phyloP scores from a whole-genome alignment of 1,140 invertebrate species.

The Zaprionus taronus region DNA sequence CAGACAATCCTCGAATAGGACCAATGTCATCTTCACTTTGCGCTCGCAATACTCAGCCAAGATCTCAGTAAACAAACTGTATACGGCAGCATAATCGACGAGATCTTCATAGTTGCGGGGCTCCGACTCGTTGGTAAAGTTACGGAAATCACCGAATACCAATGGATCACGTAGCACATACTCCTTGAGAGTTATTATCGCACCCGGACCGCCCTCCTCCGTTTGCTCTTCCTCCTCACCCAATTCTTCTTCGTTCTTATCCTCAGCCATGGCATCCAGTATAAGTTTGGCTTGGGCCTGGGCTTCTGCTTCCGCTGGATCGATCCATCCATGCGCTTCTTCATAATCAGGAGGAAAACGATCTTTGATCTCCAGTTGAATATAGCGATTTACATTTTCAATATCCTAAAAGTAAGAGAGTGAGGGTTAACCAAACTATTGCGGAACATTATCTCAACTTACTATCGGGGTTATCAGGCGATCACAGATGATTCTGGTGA shows the following conservation, averaged over 20 bases:
- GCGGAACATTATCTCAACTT: conserved; percentile 20
- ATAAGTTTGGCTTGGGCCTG: conserved; percentile 63
- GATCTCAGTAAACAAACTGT: conserved; percentile 94
- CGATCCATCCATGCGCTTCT: conserved; percentile 68
- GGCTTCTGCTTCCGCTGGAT: conserved; percentile 55
- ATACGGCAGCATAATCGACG: conserved; percentile 94
- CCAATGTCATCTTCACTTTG: conserved; percentile 89
- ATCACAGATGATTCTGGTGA: conserved; percentile 93
- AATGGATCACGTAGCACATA: conserved; percentile 90
- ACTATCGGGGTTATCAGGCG: conserved; percentile 88
- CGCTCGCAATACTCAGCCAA: conserved; percentile 93
- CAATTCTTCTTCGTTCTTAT: conserved; percentile 37
- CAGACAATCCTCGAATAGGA: conserved; percentile 95
- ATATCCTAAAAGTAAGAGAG: conserved; percentile 57
- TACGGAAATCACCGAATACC: conserved; percentile 94
- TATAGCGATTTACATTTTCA: conserved; percentile 74
- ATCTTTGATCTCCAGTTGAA: conserved; percentile 85
- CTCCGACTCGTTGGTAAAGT: conserved; percentile 91
- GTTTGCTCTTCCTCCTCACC: conserved; percentile 60
- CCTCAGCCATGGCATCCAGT: conserved; percentile 48
- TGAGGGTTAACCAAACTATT: neutral
- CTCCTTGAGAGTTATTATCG: conserved; percentile 62
- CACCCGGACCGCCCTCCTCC: conserved; percentile 40
- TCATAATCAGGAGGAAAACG: conserved; percentile 84
- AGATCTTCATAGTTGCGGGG: conserved; percentile 94